Conservation (phyloP, 2,113 vertebrate species). For the Coptodon rendalli region DNA sequence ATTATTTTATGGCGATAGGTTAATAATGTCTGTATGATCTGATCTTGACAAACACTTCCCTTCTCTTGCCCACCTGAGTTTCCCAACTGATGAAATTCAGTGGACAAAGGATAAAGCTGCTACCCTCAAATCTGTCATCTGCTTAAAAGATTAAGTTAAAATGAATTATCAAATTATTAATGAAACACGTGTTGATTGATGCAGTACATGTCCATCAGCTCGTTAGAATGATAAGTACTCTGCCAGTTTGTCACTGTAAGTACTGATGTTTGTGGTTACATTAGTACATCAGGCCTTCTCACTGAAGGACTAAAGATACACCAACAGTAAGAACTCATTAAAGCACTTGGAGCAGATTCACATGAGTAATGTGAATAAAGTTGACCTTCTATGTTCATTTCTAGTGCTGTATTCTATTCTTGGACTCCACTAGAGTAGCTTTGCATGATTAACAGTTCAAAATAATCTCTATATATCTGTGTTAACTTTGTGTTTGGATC, state of each 20-base stretch:
- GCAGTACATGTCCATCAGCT: neutral
- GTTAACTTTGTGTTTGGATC: neutral
- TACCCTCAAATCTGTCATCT: neutral
- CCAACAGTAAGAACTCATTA: neutral
- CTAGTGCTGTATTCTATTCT: neutral
- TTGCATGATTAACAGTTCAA: neutral
- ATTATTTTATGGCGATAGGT: too few species aligned
- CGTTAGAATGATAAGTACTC: neutral
- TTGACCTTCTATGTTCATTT: neutral
- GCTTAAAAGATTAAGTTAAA: neutral
- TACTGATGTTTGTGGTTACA: neutral
- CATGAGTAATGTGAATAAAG: neutral
- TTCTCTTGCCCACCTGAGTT: neutral
- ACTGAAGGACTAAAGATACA: neutral
- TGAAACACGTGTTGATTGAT: neutral
- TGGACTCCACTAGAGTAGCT: neutral
- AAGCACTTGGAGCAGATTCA: neutral
- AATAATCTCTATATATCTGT: neutral
- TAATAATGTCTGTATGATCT: neutral
- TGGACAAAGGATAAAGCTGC: neutral
- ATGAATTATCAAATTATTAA: neutral
- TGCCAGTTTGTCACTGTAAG: neutral
- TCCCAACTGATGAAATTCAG: neutral
- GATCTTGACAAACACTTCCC: neutral
- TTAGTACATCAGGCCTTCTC: neutral